These are phyloP conservation scores for Mercenaria mercenaria DNA, from an alignment of 1,140 invertebrate species.

Conservation along the genomic window DNA sequence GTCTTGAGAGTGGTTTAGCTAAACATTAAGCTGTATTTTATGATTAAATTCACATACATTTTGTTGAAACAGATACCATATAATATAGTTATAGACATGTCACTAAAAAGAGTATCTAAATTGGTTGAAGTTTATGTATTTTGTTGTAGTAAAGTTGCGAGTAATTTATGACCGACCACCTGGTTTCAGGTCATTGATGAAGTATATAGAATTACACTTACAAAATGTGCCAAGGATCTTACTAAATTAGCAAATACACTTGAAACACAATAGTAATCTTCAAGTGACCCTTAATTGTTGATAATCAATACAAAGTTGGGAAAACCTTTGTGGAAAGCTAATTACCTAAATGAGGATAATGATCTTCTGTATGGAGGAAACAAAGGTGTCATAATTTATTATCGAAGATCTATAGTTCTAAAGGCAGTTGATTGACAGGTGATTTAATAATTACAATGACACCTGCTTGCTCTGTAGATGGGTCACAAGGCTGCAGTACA, in stretches of 20 bases:
- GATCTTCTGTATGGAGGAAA: background rate
- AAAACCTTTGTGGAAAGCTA: slow-evolving; percentile 12
- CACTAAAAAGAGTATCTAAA: no score
- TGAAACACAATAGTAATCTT: background rate
- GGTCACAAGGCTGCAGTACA: slow-evolving; percentile 19
- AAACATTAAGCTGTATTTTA: no score
- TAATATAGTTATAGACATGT: no score
- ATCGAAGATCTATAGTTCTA: slow-evolving; percentile 12
- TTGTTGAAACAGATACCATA: no score
- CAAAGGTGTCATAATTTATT: slow-evolving; percentile 55
- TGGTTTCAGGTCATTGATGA: background rate
- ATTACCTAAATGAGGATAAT: slow-evolving; percentile 34
- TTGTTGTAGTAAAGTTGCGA: background rate
- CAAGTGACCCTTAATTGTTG: background rate
- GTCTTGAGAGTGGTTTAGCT: no score
- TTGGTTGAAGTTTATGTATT: no score
- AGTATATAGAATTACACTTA: slow-evolving; percentile 1
- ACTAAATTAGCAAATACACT: background rate
- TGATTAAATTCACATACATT: no score
- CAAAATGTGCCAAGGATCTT: background rate
- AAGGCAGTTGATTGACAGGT: slow-evolving; percentile 17
- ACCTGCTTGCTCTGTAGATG: background rate
- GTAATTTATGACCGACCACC: background rate
- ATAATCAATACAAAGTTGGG: background rate
- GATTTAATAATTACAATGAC: slow-evolving; percentile 36